Evolutionary conservation across 2,113 vertebrate species (phyloP).

Genomic region (Nycticebus coucang): DNA sequence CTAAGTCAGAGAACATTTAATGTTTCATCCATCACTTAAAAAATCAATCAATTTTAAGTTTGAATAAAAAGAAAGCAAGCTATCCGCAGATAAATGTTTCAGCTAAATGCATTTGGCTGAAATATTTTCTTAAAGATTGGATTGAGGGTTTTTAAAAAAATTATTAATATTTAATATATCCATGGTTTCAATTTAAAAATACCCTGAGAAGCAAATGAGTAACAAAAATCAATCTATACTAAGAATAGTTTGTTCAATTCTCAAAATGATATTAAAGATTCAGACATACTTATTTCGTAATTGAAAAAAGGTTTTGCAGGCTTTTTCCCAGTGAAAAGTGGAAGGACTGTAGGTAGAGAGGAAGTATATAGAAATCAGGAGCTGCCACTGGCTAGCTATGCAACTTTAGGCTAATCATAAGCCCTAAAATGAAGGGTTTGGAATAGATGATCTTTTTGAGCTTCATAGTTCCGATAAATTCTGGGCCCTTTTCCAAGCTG

Average conservation of each 20-base stretch:
- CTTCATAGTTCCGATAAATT: constrained; percentile 8
- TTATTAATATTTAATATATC: constrained; percentile 71
- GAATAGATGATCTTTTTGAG: background rate
- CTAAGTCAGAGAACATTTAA: constrained; percentile 76
- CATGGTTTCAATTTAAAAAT: constrained; percentile 71
- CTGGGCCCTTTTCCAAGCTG: background rate
- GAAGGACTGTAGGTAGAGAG: background rate
- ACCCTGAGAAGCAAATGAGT: constrained; percentile 64
- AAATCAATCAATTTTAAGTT: constrained; percentile 77
- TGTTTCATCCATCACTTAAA: constrained; percentile 82
- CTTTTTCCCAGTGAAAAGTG: background rate
- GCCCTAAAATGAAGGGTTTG: background rate
- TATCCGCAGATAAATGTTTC: constrained; percentile 77
- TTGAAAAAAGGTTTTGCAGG: background rate
- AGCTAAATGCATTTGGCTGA: constrained; percentile 74
- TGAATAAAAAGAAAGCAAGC: constrained; percentile 80
- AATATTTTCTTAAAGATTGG: constrained; percentile 76
- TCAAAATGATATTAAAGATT: constrained; percentile 58
- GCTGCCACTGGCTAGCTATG: background rate
- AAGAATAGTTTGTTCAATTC: constrained; percentile 62
- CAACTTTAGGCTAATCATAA: background rate
- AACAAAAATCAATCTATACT: constrained; percentile 70
- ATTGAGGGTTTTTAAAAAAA: constrained; percentile 62
- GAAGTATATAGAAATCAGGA: background rate
- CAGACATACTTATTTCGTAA: background rate